Conservation (phyloP, 1,140 invertebrate species). For the Bombus pyrosoma region DNA sequence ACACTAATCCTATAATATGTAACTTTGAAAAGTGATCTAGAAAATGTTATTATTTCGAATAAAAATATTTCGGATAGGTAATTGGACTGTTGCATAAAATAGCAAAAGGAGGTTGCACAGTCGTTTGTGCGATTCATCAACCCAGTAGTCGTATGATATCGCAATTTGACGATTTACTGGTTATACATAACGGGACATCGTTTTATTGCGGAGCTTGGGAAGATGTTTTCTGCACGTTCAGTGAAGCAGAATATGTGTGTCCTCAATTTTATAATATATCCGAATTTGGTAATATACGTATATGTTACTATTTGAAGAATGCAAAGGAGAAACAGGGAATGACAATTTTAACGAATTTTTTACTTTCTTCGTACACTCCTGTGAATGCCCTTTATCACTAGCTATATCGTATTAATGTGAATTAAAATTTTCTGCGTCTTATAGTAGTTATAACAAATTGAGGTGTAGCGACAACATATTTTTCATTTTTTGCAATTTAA, state of each 20-base stretch:
- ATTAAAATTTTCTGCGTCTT: no score
- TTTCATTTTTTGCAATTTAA: no score
- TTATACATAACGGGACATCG: conserved; percentile 84
- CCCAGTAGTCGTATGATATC: conserved; percentile 92
- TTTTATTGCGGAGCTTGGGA: conserved; percentile 84
- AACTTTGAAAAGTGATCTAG: background rate
- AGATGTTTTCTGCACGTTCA: conserved; percentile 82
- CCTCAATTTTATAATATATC: conserved; percentile 88
- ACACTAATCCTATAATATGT: background rate
- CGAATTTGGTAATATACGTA: conserved; percentile 83
- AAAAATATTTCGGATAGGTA: conserved; percentile 63
- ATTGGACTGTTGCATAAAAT: conserved; percentile 87
- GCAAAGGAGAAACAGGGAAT: no score
- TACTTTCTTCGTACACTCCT: no score
- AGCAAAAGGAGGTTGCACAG: conserved; percentile 88
- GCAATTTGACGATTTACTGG: conserved; percentile 86
- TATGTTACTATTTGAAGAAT: no score
- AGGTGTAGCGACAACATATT: no score
- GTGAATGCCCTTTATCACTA: no score
- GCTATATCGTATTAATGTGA: no score
- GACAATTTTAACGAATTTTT: no score
- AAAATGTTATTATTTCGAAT: background rate
- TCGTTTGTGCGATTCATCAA: conserved; percentile 94
- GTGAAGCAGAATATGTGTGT: conserved; percentile 83
- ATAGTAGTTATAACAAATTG: no score